Evolutionary conservation across 2,888 invertebrate species (phyloP).

Genomic region (Leuctra nigra): DNA sequence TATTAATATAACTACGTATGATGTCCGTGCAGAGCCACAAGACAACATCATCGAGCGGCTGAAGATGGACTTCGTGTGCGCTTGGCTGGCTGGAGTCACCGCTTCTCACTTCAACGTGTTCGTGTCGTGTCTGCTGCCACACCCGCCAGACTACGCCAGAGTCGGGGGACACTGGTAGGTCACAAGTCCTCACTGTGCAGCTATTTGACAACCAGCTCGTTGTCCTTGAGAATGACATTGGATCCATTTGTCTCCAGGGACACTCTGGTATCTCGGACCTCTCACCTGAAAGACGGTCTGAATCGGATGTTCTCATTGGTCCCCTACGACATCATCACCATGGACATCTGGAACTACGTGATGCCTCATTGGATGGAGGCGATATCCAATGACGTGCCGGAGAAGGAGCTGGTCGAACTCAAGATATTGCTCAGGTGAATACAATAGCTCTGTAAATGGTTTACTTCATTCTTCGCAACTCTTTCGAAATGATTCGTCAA

Average conservation of each 20-base stretch:
- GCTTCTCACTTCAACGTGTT: slow-evolving; percentile 82
- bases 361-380: slow-evolving; percentile 99
- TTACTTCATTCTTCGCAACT: too few relatives aligned
- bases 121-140: slow-evolving; percentile 88
- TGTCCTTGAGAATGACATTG: not conserved
- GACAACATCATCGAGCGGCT: slow-evolving; percentile 87
- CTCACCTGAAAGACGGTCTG: slow-evolving; percentile 91
- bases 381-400: slow-evolving; percentile 85
- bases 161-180: slow-evolving; percentile 92
- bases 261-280: slow-evolving; percentile 75
- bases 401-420: slow-evolving; percentile 77
- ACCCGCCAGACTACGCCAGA: slow-evolving; percentile 91
- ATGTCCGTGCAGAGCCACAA: slow-evolving; percentile 45
- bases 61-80: slow-evolving; percentile 87
- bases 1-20: too few relatives aligned
- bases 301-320: slow-evolving; percentile 91
- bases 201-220: not conserved
- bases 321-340: slow-evolving; percentile 94
- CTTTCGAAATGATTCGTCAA: too few relatives aligned
- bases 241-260: slow-evolving; percentile 50
- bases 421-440: slow-evolving; percentile 66
- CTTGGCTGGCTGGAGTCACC: slow-evolving; percentile 82
- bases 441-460: not conserved
- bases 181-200: not conserved
- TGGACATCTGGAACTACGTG: slow-evolving; percentile 95